Percentiles rank a stretch among this genome's conserved stretches.
These are phyloP conservation scores for Herpetotheres cachinnans DNA, from an alignment of 2,113 vertebrate genomes.

Conservation along the genomic window DNA sequence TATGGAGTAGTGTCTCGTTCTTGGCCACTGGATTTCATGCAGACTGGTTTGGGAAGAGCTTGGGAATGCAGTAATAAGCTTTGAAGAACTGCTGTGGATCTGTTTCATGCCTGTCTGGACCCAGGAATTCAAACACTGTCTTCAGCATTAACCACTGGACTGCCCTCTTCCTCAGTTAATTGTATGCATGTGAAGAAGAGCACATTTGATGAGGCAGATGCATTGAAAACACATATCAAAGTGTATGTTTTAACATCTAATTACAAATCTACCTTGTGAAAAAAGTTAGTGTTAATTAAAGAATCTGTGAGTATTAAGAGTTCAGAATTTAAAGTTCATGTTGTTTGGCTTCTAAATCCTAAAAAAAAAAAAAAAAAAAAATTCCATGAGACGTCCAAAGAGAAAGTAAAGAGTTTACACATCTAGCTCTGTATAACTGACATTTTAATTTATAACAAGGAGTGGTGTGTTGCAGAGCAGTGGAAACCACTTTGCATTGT, in stretches of 20 bases:
- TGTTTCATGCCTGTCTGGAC: neutral
- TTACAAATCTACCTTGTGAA: neutral
- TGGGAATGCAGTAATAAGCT: neutral
- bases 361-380: neutral
- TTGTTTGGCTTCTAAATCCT: neutral
- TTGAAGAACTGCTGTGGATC: neutral
- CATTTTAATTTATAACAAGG: neutral
- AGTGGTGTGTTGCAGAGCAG: neutral
- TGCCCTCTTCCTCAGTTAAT: neutral
- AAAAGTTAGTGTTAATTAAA: neutral
- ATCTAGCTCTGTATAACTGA: neutral
- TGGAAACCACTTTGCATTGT: constrained; percentile 20
- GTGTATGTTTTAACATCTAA: neutral
- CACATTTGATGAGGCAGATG: neutral
- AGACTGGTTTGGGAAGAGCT: neutral
- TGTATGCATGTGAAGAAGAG: neutral
- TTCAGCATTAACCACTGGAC: neutral
- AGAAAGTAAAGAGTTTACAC: neutral
- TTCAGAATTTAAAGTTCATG: neutral
- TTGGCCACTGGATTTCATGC: neutral
- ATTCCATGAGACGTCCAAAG: neutral
- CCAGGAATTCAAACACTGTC: neutral
- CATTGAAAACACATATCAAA: neutral
- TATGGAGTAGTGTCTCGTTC: neutral
- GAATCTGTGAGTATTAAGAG: neutral